These are phyloP conservation scores for Druon quercuslanigerum DNA, from an alignment of 1,140 invertebrate species.

Conservation along the genomic window DNA sequence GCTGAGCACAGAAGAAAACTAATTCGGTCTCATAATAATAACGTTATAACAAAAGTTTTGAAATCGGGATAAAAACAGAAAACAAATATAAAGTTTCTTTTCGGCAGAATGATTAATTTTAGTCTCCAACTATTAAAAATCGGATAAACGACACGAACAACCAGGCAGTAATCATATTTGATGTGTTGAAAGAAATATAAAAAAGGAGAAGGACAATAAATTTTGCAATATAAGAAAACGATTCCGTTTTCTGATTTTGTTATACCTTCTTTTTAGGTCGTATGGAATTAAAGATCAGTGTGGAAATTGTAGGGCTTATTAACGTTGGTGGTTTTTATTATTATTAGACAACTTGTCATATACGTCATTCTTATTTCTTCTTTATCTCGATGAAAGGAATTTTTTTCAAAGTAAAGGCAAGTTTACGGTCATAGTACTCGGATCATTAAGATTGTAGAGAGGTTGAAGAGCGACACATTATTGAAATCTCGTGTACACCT, in stretches of 20 bases:
- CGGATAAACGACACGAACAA: neutral
- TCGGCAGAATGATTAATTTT: neutral
- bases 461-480: no score
- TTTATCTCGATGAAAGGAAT: neutral
- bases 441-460: no score
- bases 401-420: neutral
- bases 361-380: neutral
- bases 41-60: neutral
- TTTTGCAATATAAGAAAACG: neutral
- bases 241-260: neutral
- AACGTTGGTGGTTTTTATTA: no score
- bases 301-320: no score
- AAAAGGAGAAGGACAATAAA: neutral
- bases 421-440: no score
- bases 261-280: no score
- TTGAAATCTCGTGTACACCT: no score
- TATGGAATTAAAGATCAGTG: no score
- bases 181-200: neutral
- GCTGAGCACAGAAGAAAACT: neutral
- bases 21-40: neutral
- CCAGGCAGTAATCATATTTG: neutral
- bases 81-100: neutral
- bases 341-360: neutral
- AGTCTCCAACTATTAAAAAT: neutral
- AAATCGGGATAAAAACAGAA: conserved; percentile 4